Evolutionary conservation across 37 sponge, comb jelly and placozoan genomes (phyloP), one percentile per base, ranked within the genome.

Genomic region (Oopsacas minuta): DNA sequence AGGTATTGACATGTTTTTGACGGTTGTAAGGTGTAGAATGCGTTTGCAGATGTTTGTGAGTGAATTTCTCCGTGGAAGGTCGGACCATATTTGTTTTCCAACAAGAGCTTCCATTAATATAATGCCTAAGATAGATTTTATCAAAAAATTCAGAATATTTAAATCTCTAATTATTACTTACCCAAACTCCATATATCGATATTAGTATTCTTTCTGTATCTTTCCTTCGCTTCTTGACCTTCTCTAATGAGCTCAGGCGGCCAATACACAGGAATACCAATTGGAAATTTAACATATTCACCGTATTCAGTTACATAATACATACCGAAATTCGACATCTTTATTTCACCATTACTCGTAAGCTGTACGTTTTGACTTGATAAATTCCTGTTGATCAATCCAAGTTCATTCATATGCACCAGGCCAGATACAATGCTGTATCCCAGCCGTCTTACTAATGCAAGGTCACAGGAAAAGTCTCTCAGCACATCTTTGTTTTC

Each of bases 241-340:
- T 82, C 83, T 75, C 37, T 84, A 82, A 75, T 52, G 93, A 92
- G 75, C 75, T 61, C 75, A 3, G 75, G 75, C 22, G 75, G 75
- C 75, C 75, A 61, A 61, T 61, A 61, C 20, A 61, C 75, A 32
- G 75, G 75, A 61, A 25, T 61, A 25, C 92, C 94, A 69, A 94
- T 90, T 36, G 94, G 92, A 52, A 95, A 98, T 38, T 81, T 82
- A 32, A 95, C 94, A 12, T 85, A 87, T 75, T 83, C 88, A 17
- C 99, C 95, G 38, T 84, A 37, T 0, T 87, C 81, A 17, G 95
- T 94, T 85, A 95, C 88, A 86, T 92, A 84, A 52, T 92, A 95
- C 38, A 98, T 49, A 10, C 92, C 95, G 87, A 87, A 92, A 82
- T 95, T 90, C 38, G 85, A 85, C 37, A 98, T 82, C 75, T 98